Conservation (phyloP, 2,113 vertebrate genomes). For the Gyps fulvus region DNA sequence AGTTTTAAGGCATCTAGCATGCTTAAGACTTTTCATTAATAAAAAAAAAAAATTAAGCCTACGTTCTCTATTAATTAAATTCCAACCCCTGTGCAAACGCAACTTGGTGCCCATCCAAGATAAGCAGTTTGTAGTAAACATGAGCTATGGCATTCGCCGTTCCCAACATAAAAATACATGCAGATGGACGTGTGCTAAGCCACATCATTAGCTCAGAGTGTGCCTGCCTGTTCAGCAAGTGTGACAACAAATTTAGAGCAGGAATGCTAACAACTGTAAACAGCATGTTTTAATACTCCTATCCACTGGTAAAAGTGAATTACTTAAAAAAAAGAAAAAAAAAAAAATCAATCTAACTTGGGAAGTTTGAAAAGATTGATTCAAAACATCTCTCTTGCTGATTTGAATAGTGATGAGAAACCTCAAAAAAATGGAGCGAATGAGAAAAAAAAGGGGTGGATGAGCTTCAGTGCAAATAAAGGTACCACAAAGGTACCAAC, state of each 20-base stretch:
- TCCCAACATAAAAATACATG: background rate
- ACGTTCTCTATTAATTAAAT: background rate
- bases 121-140: background rate
- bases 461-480: background rate
- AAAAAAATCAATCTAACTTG: background rate
- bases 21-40: background rate
- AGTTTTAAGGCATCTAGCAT: background rate
- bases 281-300: accelerated
- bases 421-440: background rate
- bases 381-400: background rate
- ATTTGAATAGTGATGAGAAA: background rate
- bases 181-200: background rate
- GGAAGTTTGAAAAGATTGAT: background rate
- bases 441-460: background rate
- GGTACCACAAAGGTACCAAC: background rate
- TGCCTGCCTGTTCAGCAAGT: background rate
- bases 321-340: background rate
- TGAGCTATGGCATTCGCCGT: background rate
- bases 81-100: background rate
- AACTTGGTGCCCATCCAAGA: background rate
- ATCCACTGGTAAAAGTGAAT: background rate
- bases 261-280: background rate
- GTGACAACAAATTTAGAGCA: background rate
- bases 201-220: background rate
- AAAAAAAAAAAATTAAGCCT: background rate